These are phyloP conservation scores for Drosophila austrosaltans DNA, from an alignment of 2,888 invertebrate species.

Conservation along the genomic window DNA sequence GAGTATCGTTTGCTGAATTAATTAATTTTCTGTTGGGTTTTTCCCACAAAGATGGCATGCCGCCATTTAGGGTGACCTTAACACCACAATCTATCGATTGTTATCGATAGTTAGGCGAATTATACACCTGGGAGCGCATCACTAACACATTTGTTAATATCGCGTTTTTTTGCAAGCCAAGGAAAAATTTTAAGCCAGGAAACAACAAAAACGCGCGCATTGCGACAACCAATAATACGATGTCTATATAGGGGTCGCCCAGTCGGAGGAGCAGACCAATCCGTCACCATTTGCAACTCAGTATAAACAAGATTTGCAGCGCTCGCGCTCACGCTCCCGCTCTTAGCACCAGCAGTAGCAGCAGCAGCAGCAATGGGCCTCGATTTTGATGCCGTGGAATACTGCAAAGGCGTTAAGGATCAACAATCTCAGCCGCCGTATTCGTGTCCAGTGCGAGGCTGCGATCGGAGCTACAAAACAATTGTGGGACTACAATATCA, in stretches of 20 bases:
- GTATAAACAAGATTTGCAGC: conserved; percentile 40
- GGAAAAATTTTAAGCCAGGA: conserved; percentile 58
- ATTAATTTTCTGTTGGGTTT: neutral
- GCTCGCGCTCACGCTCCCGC: conserved; percentile 30
- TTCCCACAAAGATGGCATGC: neutral
- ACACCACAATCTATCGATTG: conserved; percentile 33
- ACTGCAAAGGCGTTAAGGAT: conserved; percentile 89
- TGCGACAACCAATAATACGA: conserved; percentile 63
- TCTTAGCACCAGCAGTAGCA: conserved; percentile 31
- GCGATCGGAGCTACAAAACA: conserved; percentile 93
- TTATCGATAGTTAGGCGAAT: conserved; percentile 15
- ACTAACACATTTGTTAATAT: conserved; percentile 68
- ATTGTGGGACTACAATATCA: conserved; percentile 94
- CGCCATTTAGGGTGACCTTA: conserved; percentile 1
- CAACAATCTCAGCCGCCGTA: conserved; percentile 90
- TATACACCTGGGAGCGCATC: conserved; percentile 3
- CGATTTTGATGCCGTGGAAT: conserved; percentile 93
- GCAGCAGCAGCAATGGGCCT: conserved; percentile 86
- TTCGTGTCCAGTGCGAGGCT: conserved; percentile 92
- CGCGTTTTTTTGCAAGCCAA: conserved; percentile 65
- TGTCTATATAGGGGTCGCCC: conserved; percentile 47
- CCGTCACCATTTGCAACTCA: conserved; percentile 32
- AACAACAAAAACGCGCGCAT: conserved; percentile 55
- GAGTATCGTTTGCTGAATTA: neutral
- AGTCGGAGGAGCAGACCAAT: conserved; percentile 39